Evolutionary conservation across 2,113 vertebrate species (phyloP), one percentile per base, ranked within the genome.

Genomic region (Xenotilapia caudafasciata): DNA sequence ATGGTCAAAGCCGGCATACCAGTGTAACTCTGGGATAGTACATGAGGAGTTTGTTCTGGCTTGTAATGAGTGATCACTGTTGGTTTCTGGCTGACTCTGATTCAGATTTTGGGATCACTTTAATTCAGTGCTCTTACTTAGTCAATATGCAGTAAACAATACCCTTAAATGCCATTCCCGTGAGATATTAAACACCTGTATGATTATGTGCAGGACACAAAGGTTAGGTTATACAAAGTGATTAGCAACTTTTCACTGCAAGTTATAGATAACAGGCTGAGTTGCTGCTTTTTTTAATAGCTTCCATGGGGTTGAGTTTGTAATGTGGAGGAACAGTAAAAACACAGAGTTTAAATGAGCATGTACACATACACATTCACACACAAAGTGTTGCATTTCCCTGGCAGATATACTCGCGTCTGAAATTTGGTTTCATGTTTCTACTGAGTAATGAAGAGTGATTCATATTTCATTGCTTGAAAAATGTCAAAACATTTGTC

Each of bases 401-500:
- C 40, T 55, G 26, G 53, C 28, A 45, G 60, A 88, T 60, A 12
- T 15, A 56, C 62, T 82, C 49, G 33, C 23, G 19, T 26, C 56
- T 47, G 45, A 68, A 79, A 79, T 89, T 87, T 83, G 38, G 83
- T 90, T 90, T 80, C 73, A 55, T 51, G 79, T 75, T 77, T 49
- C 73, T 77, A 17, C 31, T 19, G 15, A 38, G 28, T 84, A 87
- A 91, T 88, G 86, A 91, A 91, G 35, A 87, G 42, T 83, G 89
- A 93, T 89, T 89, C 55, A 79, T 85, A 81, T 90, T 91, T 49
- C 38, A 80, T 86, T 80, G 79, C 83, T 86, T 77, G 28, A 45
- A 92, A 89, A 89, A 94, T 92, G 93, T 92, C 92, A 89, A 86
- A 56, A 75, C 79, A 86, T 89, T 92, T 91, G 47, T 88, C 54